A percentile compares a stretch with the other conserved stretches of the same genome.
These are phyloP conservation scores for Aldabrachelys gigantea DNA, from an alignment of 2,113 vertebrate species.

Conservation along the genomic window DNA sequence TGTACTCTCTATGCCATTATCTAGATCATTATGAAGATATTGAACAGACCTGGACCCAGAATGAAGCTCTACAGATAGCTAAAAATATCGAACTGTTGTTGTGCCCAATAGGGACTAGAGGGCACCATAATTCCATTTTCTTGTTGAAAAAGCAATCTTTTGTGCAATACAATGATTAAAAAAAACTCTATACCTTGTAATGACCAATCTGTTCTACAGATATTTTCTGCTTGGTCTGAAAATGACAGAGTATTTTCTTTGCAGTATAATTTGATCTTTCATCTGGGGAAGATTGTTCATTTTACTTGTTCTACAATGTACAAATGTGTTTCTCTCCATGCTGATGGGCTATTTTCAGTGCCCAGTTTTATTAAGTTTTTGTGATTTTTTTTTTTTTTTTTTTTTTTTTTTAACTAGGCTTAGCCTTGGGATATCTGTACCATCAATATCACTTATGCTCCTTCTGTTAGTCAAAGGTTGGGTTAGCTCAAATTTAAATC, in stretches of 20 bases:
- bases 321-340: not conserved
- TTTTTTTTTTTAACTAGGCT: slow-evolving; percentile 13
- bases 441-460: not conserved
- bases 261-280: slow-evolving; percentile 4
- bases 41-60: not conserved
- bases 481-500: slow-evolving; percentile 13
- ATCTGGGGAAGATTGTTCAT: not conserved
- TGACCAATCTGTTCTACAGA: slow-evolving; percentile 36
- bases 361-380: slow-evolving; percentile 7
- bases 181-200: not conserved
- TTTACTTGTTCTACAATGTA: not conserved
- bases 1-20: too few relatives aligned
- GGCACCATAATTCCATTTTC: slow-evolving; percentile 1
- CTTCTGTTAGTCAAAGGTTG: not conserved
- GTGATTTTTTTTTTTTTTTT: slow-evolving; percentile 1
- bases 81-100: accelerated
- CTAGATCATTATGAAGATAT: too few relatives aligned
- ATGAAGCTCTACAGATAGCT: not conserved
- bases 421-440: not conserved
- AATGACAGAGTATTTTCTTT: slow-evolving; percentile 9
- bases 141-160: not conserved
- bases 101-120: slow-evolving; percentile 2
- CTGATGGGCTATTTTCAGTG: not conserved
- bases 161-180: not conserved
- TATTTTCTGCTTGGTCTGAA: slow-evolving; percentile 48